A percentile compares a stretch with the other conserved stretches of the same genome.
Evolutionary conservation across 1,140 invertebrate genomes (phyloP).

Genomic region (Nomia melanderi): DNA sequence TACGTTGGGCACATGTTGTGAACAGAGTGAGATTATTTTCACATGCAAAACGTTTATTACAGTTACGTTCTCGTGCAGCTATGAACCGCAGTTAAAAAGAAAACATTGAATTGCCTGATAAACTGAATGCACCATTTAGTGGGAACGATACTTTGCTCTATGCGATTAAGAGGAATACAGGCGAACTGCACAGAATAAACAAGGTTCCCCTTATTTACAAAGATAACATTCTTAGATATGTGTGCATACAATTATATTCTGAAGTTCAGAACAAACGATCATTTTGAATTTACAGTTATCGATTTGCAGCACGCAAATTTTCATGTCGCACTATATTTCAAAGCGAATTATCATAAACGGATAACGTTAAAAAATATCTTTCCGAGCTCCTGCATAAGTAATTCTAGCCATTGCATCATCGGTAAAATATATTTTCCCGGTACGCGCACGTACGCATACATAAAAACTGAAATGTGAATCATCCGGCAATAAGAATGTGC

Average conservation of each 20-base stretch:
- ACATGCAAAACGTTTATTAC: background rate
- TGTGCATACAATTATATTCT: background rate
- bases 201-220: conserved; percentile 40
- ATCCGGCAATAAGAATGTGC: background rate
- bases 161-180: conserved; percentile 41
- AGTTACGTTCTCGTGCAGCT: background rate
- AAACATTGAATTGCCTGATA: conserved; percentile 31
- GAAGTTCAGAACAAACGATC: too few relatives aligned
- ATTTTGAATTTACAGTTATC: background rate
- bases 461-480: background rate
- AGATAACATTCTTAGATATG: conserved; percentile 38
- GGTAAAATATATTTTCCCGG: background rate
- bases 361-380: background rate
- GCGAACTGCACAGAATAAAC: conserved; percentile 38
- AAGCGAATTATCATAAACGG: background rate
- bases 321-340: background rate
- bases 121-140: conserved; percentile 43
- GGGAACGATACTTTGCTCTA: conserved; percentile 9
- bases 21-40: conserved; percentile 17
- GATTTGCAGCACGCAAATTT: background rate
- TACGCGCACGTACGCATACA: background rate
- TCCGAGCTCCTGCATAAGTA: background rate
- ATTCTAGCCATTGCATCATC: background rate
- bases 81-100: conserved; percentile 7
- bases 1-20: background rate